Evolutionary conservation across 2,888 invertebrate genomes (phyloP), one percentile per base, ranked within the genome.

Genomic region (Sthenelais limicola): DNA sequence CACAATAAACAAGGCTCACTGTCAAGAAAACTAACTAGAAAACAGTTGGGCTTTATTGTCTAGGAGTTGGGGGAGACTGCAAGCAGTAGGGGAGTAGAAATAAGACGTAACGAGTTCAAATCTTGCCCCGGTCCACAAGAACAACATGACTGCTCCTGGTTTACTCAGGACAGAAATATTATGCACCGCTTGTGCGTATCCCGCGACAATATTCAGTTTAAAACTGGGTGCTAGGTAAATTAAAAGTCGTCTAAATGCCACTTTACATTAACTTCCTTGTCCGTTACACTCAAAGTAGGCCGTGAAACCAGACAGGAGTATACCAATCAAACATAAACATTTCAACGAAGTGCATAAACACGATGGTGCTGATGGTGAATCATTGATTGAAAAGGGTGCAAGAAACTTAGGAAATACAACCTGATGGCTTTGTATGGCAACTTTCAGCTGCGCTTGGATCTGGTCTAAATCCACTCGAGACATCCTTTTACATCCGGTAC

Each of bases 351-450:
- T 70, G 38, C 38, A 73, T 47, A 49, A 69, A 48, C 35, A 35
- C 35, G 47, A 30, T 49, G 38, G 48, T 33, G 38, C 33, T 43
- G 67, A 68, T 62, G 62, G 62, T 56, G 68, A 69, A 69, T 69
- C 66, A 62, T 62, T 70, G 66, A 70, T 62, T 70, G 70, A 56
- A 70, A 66, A 66, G 73, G 73, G 70, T 73, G 71, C 67, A 73
- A 43, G 62, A 47, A 73, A 73, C 70, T 73, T 73, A 66, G 56
- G 68, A 73, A 49, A 72, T 66, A 73, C 73, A 69, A 86, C 86
- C 86, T 86, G 86, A 79, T 86, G 86, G 79, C 79, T 84, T 79
- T 84, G 84, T 72, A 86, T 85, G 30, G 86, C 84, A 72, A 80
- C 78, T 80, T 84, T 86, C 72, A 86, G 79, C 77, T 84, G 82